A percentile compares a stretch with the other conserved stretches of the same genome.
phyloP scores from a whole-genome alignment of 2,888 invertebrate species.

The Junonia oenone region DNA sequence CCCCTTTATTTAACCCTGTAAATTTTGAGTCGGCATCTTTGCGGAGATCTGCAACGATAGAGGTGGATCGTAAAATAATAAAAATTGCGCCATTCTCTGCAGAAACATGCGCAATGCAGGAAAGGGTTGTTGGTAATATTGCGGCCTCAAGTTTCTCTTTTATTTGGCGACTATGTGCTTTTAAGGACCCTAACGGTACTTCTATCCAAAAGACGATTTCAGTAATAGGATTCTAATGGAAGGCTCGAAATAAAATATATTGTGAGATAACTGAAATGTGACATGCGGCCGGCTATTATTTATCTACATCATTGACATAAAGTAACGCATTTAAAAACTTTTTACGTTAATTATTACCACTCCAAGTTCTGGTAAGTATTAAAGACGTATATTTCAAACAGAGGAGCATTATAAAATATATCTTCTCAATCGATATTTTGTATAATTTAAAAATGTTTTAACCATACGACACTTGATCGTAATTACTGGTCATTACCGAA shows the following conservation, averaged over 20 bases:
- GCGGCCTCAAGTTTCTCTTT: conserved; percentile 57
- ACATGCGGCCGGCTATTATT: conserved; percentile 41
- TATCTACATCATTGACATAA: conserved; percentile 35
- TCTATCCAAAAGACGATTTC: conserved; percentile 49
- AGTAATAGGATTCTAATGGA: conserved; percentile 49
- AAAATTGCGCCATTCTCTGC: conserved; percentile 72
- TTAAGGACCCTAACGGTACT: conserved; percentile 63
- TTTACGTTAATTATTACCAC: conserved; percentile 28
- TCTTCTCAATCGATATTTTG: not conserved
- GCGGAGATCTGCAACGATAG: conserved; percentile 66
- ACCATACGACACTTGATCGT: too few species aligned
- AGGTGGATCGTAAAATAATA: conserved; percentile 66
- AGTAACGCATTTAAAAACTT: conserved; percentile 31
- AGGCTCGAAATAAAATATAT: conserved; percentile 37
- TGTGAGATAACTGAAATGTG: conserved; percentile 55
- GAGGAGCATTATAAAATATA: not conserved
- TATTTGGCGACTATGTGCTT: conserved; percentile 44
- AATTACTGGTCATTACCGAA: too few species aligned
- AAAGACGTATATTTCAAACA: not conserved
- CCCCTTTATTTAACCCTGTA: conserved; percentile 54
- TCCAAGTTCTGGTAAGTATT: not conserved
- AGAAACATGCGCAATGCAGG: conserved; percentile 52
- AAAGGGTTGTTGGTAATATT: conserved; percentile 63
- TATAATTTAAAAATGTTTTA: not conserved
- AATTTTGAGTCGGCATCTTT: conserved; percentile 62